phyloP scores from a whole-genome alignment of 2,113 vertebrate species.

The Rhynchomys soricoides region DNA sequence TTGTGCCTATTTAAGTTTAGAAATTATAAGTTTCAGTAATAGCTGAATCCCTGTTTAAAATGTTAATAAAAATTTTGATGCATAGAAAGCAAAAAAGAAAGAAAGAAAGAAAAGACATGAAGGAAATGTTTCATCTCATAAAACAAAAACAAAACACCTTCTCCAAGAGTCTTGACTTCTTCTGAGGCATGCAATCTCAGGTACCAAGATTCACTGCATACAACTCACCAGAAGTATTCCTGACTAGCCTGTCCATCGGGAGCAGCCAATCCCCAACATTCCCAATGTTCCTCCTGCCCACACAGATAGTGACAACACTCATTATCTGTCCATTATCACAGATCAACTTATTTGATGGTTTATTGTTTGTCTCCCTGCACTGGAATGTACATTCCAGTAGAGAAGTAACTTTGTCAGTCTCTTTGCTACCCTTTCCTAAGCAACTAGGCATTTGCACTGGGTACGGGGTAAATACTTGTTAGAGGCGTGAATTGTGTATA shows the following conservation, averaged over 20 bases:
- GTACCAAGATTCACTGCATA: background rate
- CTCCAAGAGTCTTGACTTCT: background rate
- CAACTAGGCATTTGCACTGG: background rate
- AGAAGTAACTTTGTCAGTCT: background rate
- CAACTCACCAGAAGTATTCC: background rate
- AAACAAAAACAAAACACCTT: background rate
- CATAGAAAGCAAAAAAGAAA: background rate
- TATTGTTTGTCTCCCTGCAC: background rate
- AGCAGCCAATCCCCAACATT: background rate
- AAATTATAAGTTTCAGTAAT: background rate
- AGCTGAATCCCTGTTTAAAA: background rate
- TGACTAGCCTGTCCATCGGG: no score
- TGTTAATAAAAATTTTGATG: background rate
- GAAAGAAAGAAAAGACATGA: background rate
- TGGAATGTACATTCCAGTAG: background rate
- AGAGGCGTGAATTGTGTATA: background rate
- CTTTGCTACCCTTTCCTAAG: background rate
- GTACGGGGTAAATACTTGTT: constrained; percentile 13
- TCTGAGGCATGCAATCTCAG: background rate
- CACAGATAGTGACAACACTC: background rate
- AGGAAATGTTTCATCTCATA: background rate
- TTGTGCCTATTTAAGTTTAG: background rate
- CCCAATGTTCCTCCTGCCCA: background rate
- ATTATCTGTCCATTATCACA: background rate
- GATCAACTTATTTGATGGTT: background rate